Percentiles rank a stretch among this genome's conserved stretches.
phyloP scores from a whole-genome alignment of 2,113 vertebrate genomes.

The Sphaerodactylus townsendi region DNA sequence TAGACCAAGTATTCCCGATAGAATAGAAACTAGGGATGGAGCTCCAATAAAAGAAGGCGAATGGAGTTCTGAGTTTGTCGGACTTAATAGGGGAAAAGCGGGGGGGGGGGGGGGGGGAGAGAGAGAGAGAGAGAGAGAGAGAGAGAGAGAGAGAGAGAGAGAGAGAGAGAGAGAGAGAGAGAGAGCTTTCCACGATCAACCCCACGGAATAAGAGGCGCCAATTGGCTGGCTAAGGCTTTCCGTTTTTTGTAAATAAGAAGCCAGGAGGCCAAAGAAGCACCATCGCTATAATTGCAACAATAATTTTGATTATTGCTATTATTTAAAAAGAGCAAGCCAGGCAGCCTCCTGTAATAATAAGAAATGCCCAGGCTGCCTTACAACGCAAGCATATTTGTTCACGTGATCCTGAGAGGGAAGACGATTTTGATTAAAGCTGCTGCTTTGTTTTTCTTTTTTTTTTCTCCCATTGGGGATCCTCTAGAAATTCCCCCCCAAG shows the following conservation, averaged over 20 bases:
- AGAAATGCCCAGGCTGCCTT: constrained; percentile 95
- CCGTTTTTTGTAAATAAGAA: constrained; percentile 80
- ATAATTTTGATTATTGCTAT: background rate
- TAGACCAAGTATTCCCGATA: constrained; percentile 97
- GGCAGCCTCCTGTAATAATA: constrained; percentile 91
- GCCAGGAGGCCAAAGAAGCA: constrained; percentile 73
- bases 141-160: no score
- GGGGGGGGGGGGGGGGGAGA: no score
- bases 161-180: no score
- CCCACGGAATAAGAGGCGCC: constrained; percentile 56
- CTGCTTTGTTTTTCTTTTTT: constrained; percentile 72
- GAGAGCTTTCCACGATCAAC: constrained; percentile 80
- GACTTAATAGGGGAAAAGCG: constrained; percentile 52
- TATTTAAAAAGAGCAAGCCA: constrained; percentile 70
- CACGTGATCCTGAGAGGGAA: constrained; percentile 90
- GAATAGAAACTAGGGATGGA: constrained; percentile 92
- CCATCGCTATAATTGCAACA: background rate
- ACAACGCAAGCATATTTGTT: constrained; percentile 94
- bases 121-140: no score
- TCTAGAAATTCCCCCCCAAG: constrained; percentile 55
- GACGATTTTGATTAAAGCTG: constrained; percentile 84
- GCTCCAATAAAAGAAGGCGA: constrained; percentile 97
- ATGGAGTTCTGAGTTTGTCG: constrained; percentile 77
- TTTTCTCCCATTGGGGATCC: constrained; percentile 67
- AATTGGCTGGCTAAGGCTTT: constrained; percentile 63